Evolutionary conservation across 2,888 invertebrate species (phyloP).

Genomic region (Pristionchus maxplancki): DNA sequence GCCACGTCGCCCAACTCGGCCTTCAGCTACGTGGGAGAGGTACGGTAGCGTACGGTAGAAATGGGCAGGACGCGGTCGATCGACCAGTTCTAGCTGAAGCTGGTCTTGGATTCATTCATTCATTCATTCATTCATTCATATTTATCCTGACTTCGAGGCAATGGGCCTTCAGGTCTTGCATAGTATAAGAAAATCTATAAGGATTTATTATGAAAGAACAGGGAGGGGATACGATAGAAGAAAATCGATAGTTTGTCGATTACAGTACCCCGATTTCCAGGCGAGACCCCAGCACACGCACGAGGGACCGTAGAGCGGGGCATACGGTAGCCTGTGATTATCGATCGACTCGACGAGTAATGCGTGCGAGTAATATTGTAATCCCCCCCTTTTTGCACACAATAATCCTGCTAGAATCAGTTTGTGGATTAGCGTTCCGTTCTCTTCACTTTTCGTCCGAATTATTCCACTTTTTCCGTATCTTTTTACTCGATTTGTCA

Average conservation of each 20-base stretch:
- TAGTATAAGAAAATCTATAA: too few relatives aligned
- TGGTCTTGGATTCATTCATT: too few relatives aligned
- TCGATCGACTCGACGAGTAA: conserved; percentile 36
- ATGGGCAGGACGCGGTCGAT: too few relatives aligned
- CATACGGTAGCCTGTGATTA: conserved; percentile 26
- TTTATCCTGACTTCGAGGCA: too few relatives aligned
- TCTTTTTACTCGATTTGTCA: conserved; percentile 38
- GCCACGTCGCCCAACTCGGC: conserved; percentile 64
- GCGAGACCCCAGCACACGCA: conserved; percentile 12
- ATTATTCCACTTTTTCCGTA: conserved; percentile 13
- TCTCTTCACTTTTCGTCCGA: not conserved
- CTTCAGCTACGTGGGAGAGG: conserved; percentile 57
- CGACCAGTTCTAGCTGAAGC: too few relatives aligned
- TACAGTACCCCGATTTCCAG: not conserved
- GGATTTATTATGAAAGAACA: too few relatives aligned
- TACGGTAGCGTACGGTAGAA: conserved; percentile 27
- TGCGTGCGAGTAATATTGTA: not conserved
- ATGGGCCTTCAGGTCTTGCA: too few relatives aligned
- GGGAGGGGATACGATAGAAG: not conserved
- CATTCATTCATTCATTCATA: too few relatives aligned
- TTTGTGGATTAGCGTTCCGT: not conserved
- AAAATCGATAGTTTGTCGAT: not conserved
- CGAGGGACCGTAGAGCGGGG: conserved; percentile 32
- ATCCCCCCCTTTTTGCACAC: not conserved
- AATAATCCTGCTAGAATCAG: conserved; percentile 26